Percentiles rank a stretch among this genome's conserved stretches.
Conservation (phyloP, 2,888 invertebrate species). For the Tuberolachnus salignus region DNA sequence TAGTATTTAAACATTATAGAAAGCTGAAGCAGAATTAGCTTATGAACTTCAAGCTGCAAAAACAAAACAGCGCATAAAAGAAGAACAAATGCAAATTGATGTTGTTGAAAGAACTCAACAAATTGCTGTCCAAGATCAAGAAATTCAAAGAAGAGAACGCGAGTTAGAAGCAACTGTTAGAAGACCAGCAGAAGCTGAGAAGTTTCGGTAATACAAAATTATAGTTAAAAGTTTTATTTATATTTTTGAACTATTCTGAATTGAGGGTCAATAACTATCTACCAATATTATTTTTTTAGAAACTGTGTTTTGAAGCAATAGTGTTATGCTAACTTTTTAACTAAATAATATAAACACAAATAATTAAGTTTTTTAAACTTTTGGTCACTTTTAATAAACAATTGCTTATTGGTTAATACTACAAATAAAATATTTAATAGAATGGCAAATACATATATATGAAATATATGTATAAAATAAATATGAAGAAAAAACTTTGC, state of each 20-base stretch:
- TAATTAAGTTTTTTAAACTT: no score
- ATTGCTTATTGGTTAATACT: no score
- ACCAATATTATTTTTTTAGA: no score
- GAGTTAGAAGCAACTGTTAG: slow-evolving; percentile 92
- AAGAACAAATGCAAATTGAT: slow-evolving; percentile 96
- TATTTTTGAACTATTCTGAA: background rate
- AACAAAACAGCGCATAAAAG: slow-evolving; percentile 93
- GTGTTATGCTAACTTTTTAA: no score
- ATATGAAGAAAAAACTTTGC: no score
- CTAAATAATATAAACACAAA: no score
- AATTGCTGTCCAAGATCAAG: slow-evolving; percentile 94
- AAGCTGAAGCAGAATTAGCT: slow-evolving; percentile 93
- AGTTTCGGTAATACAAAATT: slow-evolving; percentile 66
- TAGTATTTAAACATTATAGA: slow-evolving; percentile 61
- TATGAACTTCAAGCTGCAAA: slow-evolving; percentile 93
- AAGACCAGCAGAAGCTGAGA: slow-evolving; percentile 96
- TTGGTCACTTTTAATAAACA: no score
- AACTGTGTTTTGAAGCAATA: no score
- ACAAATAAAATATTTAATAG: no score
- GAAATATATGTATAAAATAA: no score
- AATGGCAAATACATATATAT: no score
- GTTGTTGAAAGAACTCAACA: slow-evolving; percentile 91
- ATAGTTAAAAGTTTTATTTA: background rate
- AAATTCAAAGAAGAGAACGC: slow-evolving; percentile 87
- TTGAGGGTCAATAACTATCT: no score